Percentiles rank a stretch among this genome's conserved stretches.
phyloP scores from a whole-genome alignment of 2,888 invertebrate species.

The Tenthredo distinguenda region DNA sequence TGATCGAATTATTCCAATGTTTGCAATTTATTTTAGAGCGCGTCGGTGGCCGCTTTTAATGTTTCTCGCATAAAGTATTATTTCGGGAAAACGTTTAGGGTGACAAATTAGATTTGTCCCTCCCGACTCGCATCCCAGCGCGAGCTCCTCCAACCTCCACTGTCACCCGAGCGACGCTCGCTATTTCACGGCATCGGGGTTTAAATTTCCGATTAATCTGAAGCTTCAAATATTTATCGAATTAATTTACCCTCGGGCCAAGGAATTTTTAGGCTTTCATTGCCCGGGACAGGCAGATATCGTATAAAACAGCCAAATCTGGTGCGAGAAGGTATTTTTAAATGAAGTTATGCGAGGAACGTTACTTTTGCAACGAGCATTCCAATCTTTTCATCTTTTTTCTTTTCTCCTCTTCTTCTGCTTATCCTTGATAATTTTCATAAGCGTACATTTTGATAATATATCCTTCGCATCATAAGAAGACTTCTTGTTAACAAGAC shows the following conservation, averaged over 20 bases:
- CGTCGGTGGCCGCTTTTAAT: constrained; percentile 49
- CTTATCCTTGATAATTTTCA: background rate
- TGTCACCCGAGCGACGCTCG: constrained; percentile 13
- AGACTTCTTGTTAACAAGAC: background rate
- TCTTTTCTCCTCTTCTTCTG: background rate
- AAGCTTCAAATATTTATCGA: constrained; percentile 44
- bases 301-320: constrained; percentile 12
- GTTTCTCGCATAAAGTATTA: constrained; percentile 35
- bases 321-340: constrained; percentile 10
- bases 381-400: background rate
- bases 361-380: constrained; percentile 4
- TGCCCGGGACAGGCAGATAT: constrained; percentile 36
- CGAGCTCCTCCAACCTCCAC: background rate
- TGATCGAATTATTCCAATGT: constrained; percentile 54
- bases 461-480: background rate
- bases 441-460: background rate
- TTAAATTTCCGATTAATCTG: constrained; percentile 39
- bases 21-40: constrained; percentile 52
- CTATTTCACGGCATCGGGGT: constrained; percentile 39
- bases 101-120: constrained; percentile 53
- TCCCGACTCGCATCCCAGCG: constrained; percentile 31
- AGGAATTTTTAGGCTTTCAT: constrained; percentile 41
- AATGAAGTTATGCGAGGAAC: constrained; percentile 31
- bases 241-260: constrained; percentile 39
- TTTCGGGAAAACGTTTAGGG: constrained; percentile 52